phyloP scores from a whole-genome alignment of 2,888 invertebrate genomes.

The Pterostichus niger region DNA sequence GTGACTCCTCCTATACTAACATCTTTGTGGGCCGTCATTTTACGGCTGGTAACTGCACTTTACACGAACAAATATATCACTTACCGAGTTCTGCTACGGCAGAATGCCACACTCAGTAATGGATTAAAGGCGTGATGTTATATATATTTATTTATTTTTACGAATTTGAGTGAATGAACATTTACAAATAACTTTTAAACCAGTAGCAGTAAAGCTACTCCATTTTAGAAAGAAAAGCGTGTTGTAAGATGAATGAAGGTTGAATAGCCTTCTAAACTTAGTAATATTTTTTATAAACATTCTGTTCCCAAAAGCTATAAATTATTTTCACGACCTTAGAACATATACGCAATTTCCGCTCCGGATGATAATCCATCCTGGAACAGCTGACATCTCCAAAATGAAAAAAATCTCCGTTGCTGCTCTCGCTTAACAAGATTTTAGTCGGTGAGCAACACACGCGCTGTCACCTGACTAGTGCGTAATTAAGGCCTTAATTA shows the following conservation, averaged over 20 bases:
- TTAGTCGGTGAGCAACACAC: slow-evolving; percentile 45
- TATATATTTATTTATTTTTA: no score
- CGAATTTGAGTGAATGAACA: no score
- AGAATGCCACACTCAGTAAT: no score
- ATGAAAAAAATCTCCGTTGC: slow-evolving; percentile 24
- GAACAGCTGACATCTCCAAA: slow-evolving; percentile 39
- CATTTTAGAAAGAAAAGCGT: neutral
- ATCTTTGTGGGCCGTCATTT: no score
- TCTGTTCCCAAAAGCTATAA: slow-evolving; percentile 18
- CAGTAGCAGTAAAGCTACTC: neutral
- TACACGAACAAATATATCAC: no score
- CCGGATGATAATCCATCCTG: slow-evolving; percentile 42
- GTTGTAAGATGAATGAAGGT: slow-evolving; percentile 16
- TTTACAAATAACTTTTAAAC: neutral
- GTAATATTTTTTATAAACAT: slow-evolving; percentile 41
- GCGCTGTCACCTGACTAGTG: slow-evolving; percentile 62
- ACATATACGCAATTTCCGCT: slow-evolving; percentile 46
- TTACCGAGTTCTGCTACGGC: no score
- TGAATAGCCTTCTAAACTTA: slow-evolving; percentile 34
- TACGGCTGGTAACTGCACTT: no score
- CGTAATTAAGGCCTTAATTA: slow-evolving; percentile 74
- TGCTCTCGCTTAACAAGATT: slow-evolving; percentile 35
- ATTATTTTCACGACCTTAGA: slow-evolving; percentile 30
- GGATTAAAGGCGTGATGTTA: no score
- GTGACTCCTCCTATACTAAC: no score